Percentiles rank a stretch among this genome's conserved stretches.
These are phyloP conservation scores for Crotalus tigris DNA, from an alignment of 2,113 vertebrate species.

Conservation along the genomic window DNA sequence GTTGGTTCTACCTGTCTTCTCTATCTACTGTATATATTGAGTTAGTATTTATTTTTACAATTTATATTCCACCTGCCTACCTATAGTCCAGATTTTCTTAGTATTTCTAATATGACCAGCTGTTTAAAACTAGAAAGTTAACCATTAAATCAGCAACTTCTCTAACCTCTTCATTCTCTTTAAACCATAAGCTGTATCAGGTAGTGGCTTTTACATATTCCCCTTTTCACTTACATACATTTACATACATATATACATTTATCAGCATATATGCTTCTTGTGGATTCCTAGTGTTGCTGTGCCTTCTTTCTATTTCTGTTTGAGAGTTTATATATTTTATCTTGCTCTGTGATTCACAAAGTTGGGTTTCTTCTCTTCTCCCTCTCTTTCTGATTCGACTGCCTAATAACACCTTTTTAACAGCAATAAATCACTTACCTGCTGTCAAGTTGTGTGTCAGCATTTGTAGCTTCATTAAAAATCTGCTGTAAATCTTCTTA, in stretches of 20 bases:
- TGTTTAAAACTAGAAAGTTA: neutral
- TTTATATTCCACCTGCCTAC: neutral
- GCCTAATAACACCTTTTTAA: neutral
- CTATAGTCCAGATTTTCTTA: neutral
- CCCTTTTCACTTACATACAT: neutral
- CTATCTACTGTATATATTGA: neutral
- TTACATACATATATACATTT: too few species aligned
- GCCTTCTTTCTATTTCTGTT: neutral
- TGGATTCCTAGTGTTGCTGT: neutral
- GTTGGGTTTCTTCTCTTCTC: neutral
- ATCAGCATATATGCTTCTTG: neutral
- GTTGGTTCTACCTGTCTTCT: neutral
- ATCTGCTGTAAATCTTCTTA: neutral
- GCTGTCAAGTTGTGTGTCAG: neutral
- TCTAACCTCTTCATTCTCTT: neutral
- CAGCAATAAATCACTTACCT: conserved; percentile 3
- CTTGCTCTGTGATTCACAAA: fast-evolving
- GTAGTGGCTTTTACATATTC: neutral
- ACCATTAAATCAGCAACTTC: neutral
- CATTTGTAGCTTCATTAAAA: neutral
- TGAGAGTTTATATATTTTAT: neutral
- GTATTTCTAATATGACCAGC: neutral
- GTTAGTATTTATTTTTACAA: neutral
- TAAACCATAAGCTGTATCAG: neutral
- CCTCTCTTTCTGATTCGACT: neutral